Conservation (phyloP, 2,797 vertebrate genomes). For the Rhynchonycteris naso region DNA sequence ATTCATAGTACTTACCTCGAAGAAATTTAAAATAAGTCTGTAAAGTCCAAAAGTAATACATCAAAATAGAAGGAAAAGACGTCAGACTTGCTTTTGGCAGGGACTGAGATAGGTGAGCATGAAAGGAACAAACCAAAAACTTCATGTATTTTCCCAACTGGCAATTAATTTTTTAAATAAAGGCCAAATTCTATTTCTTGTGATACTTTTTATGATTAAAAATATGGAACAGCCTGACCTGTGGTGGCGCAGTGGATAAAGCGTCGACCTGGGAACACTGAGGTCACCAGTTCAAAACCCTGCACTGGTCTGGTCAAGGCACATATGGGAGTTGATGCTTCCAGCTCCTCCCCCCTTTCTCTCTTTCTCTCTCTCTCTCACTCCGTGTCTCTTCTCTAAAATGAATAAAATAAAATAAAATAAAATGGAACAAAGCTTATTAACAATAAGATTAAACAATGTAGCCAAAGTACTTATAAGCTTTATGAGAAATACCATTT, state of each 20-base stretch:
- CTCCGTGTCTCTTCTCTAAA: too few species aligned
- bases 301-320: too few species aligned
- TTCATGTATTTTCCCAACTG: neutral
- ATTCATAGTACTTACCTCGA: neutral
- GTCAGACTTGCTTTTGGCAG: neutral
- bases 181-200: slow-evolving; percentile 25
- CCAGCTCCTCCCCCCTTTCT: too few species aligned
- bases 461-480: neutral
- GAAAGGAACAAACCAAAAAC: neutral
- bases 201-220: neutral
- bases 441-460: neutral
- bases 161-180: slow-evolving; percentile 1
- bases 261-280: too few species aligned
- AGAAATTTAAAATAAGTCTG: neutral
- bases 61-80: neutral
- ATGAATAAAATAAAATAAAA: too few species aligned
- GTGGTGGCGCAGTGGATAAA: too few species aligned
- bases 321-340: too few species aligned
- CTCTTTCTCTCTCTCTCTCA: too few species aligned
- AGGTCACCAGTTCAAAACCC: too few species aligned
- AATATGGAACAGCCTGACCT: too few species aligned
- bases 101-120: neutral
- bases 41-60: neutral
- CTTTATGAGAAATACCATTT: slow-evolving; percentile 44
- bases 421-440: neutral